phyloP scores from a whole-genome alignment of 1,140 invertebrate species.

The Octopus bimaculoides region DNA sequence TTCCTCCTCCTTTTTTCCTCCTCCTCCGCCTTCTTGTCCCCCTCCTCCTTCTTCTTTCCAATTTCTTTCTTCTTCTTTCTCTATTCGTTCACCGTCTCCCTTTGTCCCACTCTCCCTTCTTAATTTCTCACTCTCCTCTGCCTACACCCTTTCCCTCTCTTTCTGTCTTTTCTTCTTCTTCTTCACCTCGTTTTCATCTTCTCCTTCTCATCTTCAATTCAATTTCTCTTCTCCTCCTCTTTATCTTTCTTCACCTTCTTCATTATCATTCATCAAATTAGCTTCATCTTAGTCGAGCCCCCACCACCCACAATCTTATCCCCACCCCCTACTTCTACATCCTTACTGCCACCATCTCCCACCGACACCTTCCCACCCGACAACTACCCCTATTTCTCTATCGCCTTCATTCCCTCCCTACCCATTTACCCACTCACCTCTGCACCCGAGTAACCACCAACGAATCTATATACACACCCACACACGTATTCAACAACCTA shows the following conservation, averaged over 20 bases:
- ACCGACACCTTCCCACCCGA: not conserved
- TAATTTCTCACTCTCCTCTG: not conserved
- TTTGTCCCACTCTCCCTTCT: constrained; percentile 9
- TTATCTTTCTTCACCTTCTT: not conserved
- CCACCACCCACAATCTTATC: not conserved
- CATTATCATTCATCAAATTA: not conserved
- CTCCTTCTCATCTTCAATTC: not conserved
- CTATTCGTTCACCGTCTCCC: constrained; percentile 6
- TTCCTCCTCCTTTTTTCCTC: too few species aligned
- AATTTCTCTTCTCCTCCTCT: constrained; percentile 9
- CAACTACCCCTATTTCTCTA: not conserved
- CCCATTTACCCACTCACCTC: not conserved
- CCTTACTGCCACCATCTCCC: not conserved
- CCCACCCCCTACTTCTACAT: not conserved
- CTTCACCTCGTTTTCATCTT: not conserved
- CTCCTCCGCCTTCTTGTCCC: too few species aligned
- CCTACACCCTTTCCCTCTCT: not conserved
- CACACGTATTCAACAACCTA: not conserved
- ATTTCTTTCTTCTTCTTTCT: constrained; percentile 21
- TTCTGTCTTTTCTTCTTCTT: constrained; percentile 9
- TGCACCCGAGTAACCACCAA: not conserved
- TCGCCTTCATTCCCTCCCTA: not conserved
- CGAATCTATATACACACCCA: not conserved
- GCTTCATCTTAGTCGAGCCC: not conserved
- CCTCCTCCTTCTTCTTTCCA: not conserved